Conservation (phyloP, 2,888 invertebrate species). For the Drosophila mulleri region DNA sequence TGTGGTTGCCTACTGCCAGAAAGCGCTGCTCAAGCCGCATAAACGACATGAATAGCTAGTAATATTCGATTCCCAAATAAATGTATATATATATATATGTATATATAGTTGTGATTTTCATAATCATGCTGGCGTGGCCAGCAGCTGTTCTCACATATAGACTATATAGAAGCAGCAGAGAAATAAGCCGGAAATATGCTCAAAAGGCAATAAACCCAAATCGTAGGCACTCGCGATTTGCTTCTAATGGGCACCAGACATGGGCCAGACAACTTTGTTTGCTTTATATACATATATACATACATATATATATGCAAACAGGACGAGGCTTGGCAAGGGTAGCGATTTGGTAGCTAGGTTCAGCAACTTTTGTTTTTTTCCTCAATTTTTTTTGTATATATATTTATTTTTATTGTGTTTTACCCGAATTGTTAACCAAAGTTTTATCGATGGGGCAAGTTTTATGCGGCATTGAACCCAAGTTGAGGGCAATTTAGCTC, state of each 20-base stretch:
- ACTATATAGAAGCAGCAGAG: constrained; percentile 21
- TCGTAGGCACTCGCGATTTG: constrained; percentile 42
- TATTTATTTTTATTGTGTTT: constrained; percentile 38
- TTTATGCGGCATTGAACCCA: constrained; percentile 59
- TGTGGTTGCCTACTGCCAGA: constrained; percentile 72
- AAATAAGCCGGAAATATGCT: constrained; percentile 71
- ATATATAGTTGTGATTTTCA: constrained; percentile 20
- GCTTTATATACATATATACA: constrained; percentile 52
- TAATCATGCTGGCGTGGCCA: constrained; percentile 23
- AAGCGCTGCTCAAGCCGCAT: constrained; percentile 73
- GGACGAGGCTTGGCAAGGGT: constrained; percentile 43
- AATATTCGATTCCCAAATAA: constrained; percentile 51
- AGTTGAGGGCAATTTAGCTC: constrained; percentile 37
- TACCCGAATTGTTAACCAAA: constrained; percentile 56
- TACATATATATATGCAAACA: constrained; percentile 57
- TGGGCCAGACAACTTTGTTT: constrained; percentile 65
- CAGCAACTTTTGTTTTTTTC: constrained; percentile 20
- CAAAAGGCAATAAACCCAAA: constrained; percentile 75
- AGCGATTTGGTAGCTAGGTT: constrained; percentile 48
- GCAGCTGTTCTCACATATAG: constrained; percentile 50
- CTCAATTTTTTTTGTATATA: background rate
- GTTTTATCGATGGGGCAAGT: constrained; percentile 70
- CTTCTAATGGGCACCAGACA: constrained; percentile 65
- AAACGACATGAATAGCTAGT: constrained; percentile 54
- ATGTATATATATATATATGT: constrained; percentile 36